Conservation (phyloP, 2,888 invertebrate genomes). For the Pemphredon lugubris region DNA sequence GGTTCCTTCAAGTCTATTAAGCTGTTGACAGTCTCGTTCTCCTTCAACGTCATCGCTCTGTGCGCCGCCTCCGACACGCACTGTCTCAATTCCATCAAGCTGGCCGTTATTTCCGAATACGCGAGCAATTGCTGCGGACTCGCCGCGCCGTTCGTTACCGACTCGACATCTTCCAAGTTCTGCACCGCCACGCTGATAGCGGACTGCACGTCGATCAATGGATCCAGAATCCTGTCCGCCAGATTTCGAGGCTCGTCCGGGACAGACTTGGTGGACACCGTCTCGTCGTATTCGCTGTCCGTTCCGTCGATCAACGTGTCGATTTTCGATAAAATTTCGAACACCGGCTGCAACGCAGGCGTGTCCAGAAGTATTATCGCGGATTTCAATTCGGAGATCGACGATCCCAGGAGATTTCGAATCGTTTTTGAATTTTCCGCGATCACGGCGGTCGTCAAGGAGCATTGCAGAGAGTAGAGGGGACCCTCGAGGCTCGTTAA, state of each 20-base stretch:
- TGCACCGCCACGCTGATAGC: conserved; percentile 70
- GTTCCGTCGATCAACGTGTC: conserved; percentile 23
- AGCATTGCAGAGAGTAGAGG: conserved; percentile 45
- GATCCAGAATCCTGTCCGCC: conserved; percentile 73
- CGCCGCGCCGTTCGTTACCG: conserved; percentile 52
- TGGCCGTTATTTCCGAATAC: conserved; percentile 65
- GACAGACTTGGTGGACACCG: conserved; percentile 17
- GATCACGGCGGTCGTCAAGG: conserved; percentile 33
- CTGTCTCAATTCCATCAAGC: conserved; percentile 71
- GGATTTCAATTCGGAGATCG: conserved; percentile 35
- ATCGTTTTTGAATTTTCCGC: conserved; percentile 28
- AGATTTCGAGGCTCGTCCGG: conserved; percentile 61
- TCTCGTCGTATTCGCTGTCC: conserved; percentile 16
- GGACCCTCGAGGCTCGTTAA: conserved; percentile 50
- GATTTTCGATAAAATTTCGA: conserved; percentile 29
- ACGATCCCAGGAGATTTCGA: conserved; percentile 42
- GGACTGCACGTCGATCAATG: conserved; percentile 74
- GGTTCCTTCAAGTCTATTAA: conserved; percentile 73
- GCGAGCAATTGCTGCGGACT: conserved; percentile 23
- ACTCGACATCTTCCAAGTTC: conserved; percentile 66
- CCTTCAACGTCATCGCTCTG: conserved; percentile 72
- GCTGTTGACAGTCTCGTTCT: conserved; percentile 70
- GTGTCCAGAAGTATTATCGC: conserved; percentile 17
- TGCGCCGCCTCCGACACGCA: conserved; percentile 73
- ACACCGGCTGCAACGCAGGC: conserved; percentile 28